Base-by-base conservation (phyloP, 2,113 vertebrate species). In the human region DNA sequence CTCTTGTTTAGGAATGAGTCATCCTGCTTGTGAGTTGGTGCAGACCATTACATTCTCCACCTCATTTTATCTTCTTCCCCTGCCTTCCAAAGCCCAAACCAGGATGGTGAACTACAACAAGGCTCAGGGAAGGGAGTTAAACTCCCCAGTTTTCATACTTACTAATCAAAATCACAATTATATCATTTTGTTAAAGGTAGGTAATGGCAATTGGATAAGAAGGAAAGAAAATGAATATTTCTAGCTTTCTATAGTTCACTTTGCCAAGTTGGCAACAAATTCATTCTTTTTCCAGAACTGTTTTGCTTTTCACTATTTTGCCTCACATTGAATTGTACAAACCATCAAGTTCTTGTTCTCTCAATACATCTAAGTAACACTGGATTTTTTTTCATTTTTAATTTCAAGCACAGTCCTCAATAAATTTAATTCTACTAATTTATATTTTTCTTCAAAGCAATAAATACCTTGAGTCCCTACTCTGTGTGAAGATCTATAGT, bases 341-440 rank as follows among this genome's bases (percentile, higher is more conserved):
- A 59, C 38, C 35, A 95, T 70, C 68, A 50, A 80, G 68, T 45
- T 79, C 68, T 84, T 83, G 27, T 64, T 85, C 57, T 94, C 86
- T 43, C 78, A 85, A 22, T 50, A 55, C 20, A 84, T 13, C 43
- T 92, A 40, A 75, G 64, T 79, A 14, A 88, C 72, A 76, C 13
- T 81, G n/a, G 76, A 20, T 59, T 94, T 92, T 81, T 38, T 95
- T 82, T 95, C 72, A 32, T 78, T 97, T 89, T 73, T 72, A 40
- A 92, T 45, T 89, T 90, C 75, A 20, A 92, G 35, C 6, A 79
- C 17, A 91, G 35, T 78, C 90, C 59, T 90, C 48, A 78, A 43
- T 48, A 81, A 84, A 82, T 92, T 59, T 38, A 93, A 93, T 83
- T 83, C 59, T 93, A 43, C 32, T 22, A 48, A 79, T 76, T 89